A percentile compares a stretch with the other conserved stretches of the same genome.
These are phyloP conservation scores for Rhopalosiphum padi DNA, from an alignment of 1,140 invertebrate species.

Conservation along the genomic window DNA sequence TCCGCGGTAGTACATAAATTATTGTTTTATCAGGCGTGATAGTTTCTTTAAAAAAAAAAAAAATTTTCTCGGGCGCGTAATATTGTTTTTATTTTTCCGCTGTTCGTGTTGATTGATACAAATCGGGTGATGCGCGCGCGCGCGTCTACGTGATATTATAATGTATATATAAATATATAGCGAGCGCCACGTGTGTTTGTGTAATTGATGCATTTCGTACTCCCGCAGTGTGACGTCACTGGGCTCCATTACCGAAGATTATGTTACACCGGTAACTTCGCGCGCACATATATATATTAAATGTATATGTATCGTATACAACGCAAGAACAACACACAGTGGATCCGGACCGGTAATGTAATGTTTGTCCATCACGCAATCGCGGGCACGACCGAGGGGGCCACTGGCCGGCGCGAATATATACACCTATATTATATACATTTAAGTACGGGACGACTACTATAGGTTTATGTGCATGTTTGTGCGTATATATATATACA, in stretches of 20 bases:
- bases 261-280: conserved; percentile 53
- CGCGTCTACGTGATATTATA: not conserved
- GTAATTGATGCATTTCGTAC: conserved; percentile 54
- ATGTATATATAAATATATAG: not conserved
- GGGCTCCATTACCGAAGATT: conserved; percentile 57
- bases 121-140: not conserved
- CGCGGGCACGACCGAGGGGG: not conserved
- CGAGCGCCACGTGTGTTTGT: conserved; percentile 31
- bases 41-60: not conserved
- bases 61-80: not conserved
- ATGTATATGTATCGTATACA: not conserved
- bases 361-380: conserved; percentile 56
- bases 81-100: not conserved
- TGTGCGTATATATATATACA: not conserved
- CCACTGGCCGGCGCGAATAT: conserved; percentile 1
- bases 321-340: conserved; percentile 37
- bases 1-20: not conserved
- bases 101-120: conserved; percentile 31
- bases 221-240: conserved; percentile 48
- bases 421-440: not conserved
- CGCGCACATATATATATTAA: not conserved
- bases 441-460: no score
- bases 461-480: not conserved
- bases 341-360: conserved; percentile 55
- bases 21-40: not conserved